A percentile compares a stretch with the other conserved stretches of the same genome.
Evolutionary conservation across 2,797 vertebrate genomes (phyloP).

Genomic region (Carduelis carduelis): DNA sequence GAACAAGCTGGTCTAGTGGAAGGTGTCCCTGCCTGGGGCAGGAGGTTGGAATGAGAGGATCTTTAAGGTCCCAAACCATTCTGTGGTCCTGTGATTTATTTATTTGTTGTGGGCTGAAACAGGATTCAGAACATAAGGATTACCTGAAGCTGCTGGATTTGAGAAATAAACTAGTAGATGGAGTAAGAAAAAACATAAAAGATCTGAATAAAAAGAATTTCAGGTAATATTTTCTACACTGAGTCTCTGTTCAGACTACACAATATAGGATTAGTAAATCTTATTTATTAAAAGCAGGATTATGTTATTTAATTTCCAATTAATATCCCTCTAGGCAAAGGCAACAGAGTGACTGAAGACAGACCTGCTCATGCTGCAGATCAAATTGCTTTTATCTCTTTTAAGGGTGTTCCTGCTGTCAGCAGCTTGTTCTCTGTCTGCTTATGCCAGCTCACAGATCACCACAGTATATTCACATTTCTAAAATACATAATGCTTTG

Average conservation of each 20-base stretch:
- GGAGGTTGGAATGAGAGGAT: background rate
- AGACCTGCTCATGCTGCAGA: background rate
- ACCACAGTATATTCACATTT: background rate
- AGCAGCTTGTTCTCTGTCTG: background rate
- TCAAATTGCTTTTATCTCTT: background rate
- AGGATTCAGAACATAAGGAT: background rate
- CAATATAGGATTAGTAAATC: background rate
- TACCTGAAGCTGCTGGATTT: background rate
- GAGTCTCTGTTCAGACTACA: background rate
- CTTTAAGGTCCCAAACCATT: background rate
- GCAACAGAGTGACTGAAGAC: background rate
- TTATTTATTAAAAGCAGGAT: background rate
- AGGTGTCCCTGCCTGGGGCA: accelerated
- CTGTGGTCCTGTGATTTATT: background rate
- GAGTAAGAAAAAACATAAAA: background rate
- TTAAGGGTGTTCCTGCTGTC: background rate
- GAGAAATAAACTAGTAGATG: background rate
- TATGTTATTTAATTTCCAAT: background rate
- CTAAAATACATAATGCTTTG: background rate
- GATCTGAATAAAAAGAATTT: background rate
- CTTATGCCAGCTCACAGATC: background rate
- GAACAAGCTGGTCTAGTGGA: background rate
- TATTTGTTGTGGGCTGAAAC: background rate
- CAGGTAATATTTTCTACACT: background rate
- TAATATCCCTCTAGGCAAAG: background rate